phyloP scores from a whole-genome alignment of 2,797 vertebrate genomes.

The Helicolenus hilgendorfi region DNA sequence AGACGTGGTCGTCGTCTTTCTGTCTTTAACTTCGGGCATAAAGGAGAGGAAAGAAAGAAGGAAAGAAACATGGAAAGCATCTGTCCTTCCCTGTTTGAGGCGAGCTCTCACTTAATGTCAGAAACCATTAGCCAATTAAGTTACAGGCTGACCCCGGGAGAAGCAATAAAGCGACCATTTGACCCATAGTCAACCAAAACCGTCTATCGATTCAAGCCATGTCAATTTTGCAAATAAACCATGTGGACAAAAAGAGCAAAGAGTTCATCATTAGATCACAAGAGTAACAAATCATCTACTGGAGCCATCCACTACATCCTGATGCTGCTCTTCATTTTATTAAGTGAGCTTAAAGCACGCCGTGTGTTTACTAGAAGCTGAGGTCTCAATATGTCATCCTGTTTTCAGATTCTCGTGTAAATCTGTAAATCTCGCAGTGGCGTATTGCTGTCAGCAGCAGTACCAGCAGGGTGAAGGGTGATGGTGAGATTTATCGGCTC shows the following conservation, averaged over 20 bases:
- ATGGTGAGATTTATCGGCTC: conserved; percentile 65
- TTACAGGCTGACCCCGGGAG: conserved; percentile 16
- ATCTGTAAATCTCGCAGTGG: conserved; percentile 43
- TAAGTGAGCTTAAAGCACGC: conserved; percentile 24
- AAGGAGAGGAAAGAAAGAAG: neutral
- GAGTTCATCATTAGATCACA: neutral
- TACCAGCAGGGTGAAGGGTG: conserved; percentile 39
- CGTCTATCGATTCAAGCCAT: conserved; percentile 10
- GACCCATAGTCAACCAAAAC: conserved; percentile 19
- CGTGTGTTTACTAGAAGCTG: conserved; percentile 20
- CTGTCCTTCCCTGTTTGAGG: neutral
- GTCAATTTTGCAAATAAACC: conserved; percentile 29
- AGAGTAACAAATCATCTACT: neutral
- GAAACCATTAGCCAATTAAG: conserved; percentile 49
- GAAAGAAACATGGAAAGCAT: neutral
- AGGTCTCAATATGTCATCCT: conserved; percentile 45
- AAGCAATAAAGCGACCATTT: conserved; percentile 28
- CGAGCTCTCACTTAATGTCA: conserved; percentile 28
- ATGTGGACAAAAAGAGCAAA: neutral
- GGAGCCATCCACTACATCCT: neutral
- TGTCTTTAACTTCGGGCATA: neutral
- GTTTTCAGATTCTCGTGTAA: conserved; percentile 49
- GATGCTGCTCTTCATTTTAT: conserved; percentile 47
- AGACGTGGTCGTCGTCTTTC: conserved; percentile 26
- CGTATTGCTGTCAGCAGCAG: conserved; percentile 41